Base-by-base conservation (phyloP, 1,140 invertebrate genomes). In the Zaprionus kolodkinae region DNA sequence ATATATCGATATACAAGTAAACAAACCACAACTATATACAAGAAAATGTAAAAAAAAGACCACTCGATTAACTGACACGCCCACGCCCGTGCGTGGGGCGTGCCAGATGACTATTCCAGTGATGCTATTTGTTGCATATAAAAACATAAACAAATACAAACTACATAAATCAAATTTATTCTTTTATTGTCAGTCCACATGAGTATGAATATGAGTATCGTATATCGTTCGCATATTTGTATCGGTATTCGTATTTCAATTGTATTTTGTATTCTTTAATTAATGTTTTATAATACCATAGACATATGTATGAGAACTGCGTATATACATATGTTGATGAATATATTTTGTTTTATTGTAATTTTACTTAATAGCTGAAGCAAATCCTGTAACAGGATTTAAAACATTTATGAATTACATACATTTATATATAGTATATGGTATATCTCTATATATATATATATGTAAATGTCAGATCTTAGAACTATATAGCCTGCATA, bases 371-470 rank as follows among this genome's bases (percentile, higher is more conserved):
- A 87, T 84, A 87, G 84, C 84, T 89, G 84, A 87, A 88, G 81
- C 75, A 81, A 89, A 89, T 89, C 85, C 85, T 89, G 85, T 74
- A 89, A 89, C 85, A 89, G 85, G 85, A 89, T 89, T 89, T 73
- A 89, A 89, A 89, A 89, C 78, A 88, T 76, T 57, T 77, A 66
- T 50, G 45, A n/a, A 64, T 65, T 52, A 73, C 62, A 78, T 43
- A 52, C 57, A 61, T 60, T 61, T 57, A 77, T 64, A 80, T 54
- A 61, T 55, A 45, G 43, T 30, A 30, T 30, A 30, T 30, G 27
- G 27, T 30, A 30, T 30, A 30, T 30, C 6, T 30, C 27, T 30
- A 30, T 48, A 43, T 50, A 56, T 76, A 54, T 50, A 64, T 56
- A 62, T 63, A 64, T 69, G 27, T 30, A 30, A 5, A 30, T 65